A percentile compares a stretch with the other conserved stretches of the same genome.
Evolutionary conservation across 2,113 vertebrate genomes (phyloP).

Genomic region (Meles meles): DNA sequence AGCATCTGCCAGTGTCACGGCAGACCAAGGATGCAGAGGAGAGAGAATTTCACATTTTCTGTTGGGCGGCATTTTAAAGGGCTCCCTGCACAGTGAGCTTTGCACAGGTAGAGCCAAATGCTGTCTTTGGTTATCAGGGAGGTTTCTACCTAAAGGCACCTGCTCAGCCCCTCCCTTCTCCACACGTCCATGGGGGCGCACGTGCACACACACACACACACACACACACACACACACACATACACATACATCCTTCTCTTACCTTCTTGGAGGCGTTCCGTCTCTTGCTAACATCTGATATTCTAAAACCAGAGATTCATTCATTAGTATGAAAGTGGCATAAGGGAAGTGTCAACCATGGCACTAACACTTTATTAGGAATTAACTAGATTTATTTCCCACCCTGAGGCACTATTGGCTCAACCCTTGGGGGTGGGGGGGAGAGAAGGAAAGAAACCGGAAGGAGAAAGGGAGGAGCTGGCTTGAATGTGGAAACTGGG

Average conservation of each 20-base stretch:
- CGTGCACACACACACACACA: not conserved
- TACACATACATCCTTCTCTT: not conserved
- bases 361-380: not conserved
- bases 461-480: not conserved
- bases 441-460: not conserved
- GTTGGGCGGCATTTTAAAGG: not conserved
- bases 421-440: not conserved
- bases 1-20: slow-evolving; percentile 66
- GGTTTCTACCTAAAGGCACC: not conserved
- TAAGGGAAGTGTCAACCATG: not conserved
- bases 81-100: not conserved
- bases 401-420: not conserved
- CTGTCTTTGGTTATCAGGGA: not conserved
- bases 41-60: slow-evolving; percentile 26
- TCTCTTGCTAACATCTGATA: not conserved
- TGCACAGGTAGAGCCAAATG: not conserved
- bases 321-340: not conserved
- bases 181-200: not conserved
- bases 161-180: accelerated
- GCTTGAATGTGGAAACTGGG: not conserved
- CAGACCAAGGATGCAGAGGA: slow-evolving; percentile 60
- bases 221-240: not conserved
- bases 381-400: slow-evolving; percentile 24
- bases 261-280: not conserved
- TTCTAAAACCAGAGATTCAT: not conserved